A percentile compares a stretch with the other conserved stretches of the same genome.
phyloP scores from a whole-genome alignment of 2,113 vertebrate species.

The Aegotheles bennettii region DNA sequence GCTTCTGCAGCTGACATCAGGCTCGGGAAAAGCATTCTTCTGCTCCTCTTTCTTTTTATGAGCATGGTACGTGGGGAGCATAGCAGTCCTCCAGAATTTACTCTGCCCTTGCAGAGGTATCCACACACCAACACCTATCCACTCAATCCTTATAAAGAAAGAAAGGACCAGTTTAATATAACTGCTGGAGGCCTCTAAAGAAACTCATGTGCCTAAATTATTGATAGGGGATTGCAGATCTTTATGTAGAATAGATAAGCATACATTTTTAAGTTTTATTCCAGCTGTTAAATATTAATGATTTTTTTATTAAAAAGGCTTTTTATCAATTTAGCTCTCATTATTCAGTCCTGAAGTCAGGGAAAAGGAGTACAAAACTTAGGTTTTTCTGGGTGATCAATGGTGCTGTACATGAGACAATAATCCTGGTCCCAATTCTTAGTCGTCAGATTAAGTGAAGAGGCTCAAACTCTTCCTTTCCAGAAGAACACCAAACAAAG shows the following conservation, averaged over 20 bases:
- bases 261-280: neutral
- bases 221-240: neutral
- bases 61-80: fast-evolving
- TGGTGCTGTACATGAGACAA: neutral
- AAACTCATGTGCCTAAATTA: neutral
- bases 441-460: neutral
- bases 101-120: neutral
- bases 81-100: fast-evolving
- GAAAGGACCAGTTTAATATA: neutral
- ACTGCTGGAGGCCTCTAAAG: neutral
- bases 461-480: neutral
- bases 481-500: neutral
- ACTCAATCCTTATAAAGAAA: neutral
- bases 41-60: neutral
- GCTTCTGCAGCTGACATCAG: neutral
- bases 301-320: neutral
- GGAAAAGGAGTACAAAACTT: neutral
- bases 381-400: neutral
- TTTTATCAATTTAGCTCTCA: neutral
- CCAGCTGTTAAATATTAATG: neutral
- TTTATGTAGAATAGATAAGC: neutral
- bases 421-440: neutral
- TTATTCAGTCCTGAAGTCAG: neutral
- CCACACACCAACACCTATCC: neutral
- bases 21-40: neutral